Percentiles rank a stretch among this genome's conserved stretches.
These are phyloP conservation scores for Plusia festucae DNA, from an alignment of 2,888 invertebrate genomes.

Conservation along the genomic window DNA sequence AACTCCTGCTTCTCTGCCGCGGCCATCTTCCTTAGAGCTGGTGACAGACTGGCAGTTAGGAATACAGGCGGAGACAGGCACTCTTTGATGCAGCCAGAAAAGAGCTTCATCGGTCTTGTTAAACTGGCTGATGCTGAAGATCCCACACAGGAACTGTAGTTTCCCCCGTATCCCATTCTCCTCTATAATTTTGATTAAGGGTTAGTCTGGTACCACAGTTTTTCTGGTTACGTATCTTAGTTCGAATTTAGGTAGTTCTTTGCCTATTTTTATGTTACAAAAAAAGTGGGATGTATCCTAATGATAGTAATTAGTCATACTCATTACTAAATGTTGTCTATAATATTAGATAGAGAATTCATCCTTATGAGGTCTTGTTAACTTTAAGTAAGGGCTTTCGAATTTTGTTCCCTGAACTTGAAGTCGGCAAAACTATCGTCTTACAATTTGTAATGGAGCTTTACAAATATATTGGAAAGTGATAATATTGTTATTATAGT, in stretches of 20 bases:
- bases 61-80: slow-evolving; percentile 92
- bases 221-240: slow-evolving; percentile 17
- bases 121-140: slow-evolving; percentile 91
- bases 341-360: slow-evolving; percentile 1
- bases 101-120: slow-evolving; percentile 95
- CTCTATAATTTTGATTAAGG: slow-evolving; percentile 19
- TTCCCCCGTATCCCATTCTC: slow-evolving; percentile 17
- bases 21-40: slow-evolving; percentile 90
- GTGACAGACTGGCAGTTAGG: slow-evolving; percentile 91
- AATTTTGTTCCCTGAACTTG: slow-evolving; percentile 13
- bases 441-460: slow-evolving; percentile 47
- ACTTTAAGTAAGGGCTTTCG: neutral
- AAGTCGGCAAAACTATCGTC: slow-evolving; percentile 34
- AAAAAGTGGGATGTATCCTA: slow-evolving; percentile 6
- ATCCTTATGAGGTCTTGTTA: neutral
- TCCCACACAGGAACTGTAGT: slow-evolving; percentile 76
- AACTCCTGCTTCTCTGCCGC: slow-evolving; percentile 94
- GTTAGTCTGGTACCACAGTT: slow-evolving; percentile 14
- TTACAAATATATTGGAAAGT: slow-evolving; percentile 64
- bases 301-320: neutral
- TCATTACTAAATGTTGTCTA: neutral
- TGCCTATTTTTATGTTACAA: slow-evolving; percentile 12
- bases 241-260: neutral
- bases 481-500: slow-evolving; percentile 71
- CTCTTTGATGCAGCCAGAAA: slow-evolving; percentile 92